Evolutionary conservation across 37 sponge, comb jelly and placozoan species (phyloP), one percentile per base, ranked within the genome.

Genomic region (Mnemiopsis leidyi): DNA sequence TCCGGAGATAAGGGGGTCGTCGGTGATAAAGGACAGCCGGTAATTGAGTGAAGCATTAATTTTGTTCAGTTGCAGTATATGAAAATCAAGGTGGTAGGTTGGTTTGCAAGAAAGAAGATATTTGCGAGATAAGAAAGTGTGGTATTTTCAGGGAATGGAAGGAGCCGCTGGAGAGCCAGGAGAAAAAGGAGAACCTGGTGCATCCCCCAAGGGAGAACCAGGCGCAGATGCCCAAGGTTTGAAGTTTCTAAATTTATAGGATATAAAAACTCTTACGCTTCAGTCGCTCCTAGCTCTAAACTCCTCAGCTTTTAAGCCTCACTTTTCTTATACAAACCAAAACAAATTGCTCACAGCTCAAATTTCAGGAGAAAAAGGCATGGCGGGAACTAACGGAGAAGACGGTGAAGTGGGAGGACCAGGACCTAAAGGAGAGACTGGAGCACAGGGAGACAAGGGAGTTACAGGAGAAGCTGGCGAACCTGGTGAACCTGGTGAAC

Each of bases 341-440:
- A n/a, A n/a, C n/a, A n/a, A n/a, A n/a, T n/a, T n/a, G n/a, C n/a
- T n/a, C n/a, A n/a, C n/a, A n/a, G n/a, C n/a, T n/a, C n/a, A n/a
- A n/a, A n/a, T n/a, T n/a, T n/a, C n/a, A n/a, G n/a, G n/a, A n/a
- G n/a, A n/a, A n/a, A n/a, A n/a, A n/a, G n/a, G n/a, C n/a, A n/a
- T n/a, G n/a, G n/a, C n/a, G n/a, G n/a, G n/a, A n/a, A n/a, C n/a
- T n/a, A n/a, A n/a, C n/a, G n/a, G n/a, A n/a, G n/a, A n/a, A n/a
- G n/a, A n/a, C n/a, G n/a, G n/a, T n/a, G n/a, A n/a, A n/a, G n/a
- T n/a, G n/a, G 61, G 61, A 48, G 61, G 13, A 13, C 9, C 7
- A 40, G 90, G 90, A 85, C 25, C 90, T 13, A 18, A 85, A 26
- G 90, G 90, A n/a, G 24, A 9, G 24, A 28, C 90, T 5, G 82